Evolutionary conservation across 2,113 vertebrate genomes (phyloP), one percentile per base, ranked within the genome.

Genomic region (Lota lota): DNA sequence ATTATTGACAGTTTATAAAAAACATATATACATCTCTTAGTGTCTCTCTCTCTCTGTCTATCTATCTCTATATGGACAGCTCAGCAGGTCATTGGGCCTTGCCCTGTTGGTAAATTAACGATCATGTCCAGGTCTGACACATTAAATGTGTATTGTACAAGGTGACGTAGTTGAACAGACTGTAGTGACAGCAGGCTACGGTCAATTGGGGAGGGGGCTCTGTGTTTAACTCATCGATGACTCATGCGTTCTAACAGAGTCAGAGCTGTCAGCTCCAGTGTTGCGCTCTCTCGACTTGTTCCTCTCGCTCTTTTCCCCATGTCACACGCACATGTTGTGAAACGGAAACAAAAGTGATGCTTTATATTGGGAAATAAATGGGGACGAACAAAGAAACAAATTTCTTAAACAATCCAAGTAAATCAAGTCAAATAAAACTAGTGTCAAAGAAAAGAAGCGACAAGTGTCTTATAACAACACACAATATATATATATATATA

Each of bases 101-200:
- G 61, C 56, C 67, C 73, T 16, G 19, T 6, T n/a, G 58, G 73
- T 73, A 74, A 74, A 69, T n/a, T 2, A 47, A 47, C 59, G 50
- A 66, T 83, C 60, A 76, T 73, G 75, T 69, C 77, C 73, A 63
- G 12, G 61, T 61, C 56, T 67, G 73, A 76, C 82, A 80, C 61
- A 67, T 61, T 10, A 24, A 28, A 51, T 14, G 21, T 21, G 8
- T 5, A 1, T 69, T 69, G 60, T 22, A 1, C 60, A 33, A 63
- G 16, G 16, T 80, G 76, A 84, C 74, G 75, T 70, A 85, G 18
- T 24, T 47, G 70, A 83, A 79, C 84, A 90, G 75, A 79, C 70
- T 76, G 36, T 58, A 15, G 22, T 15, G 22, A 66, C 51, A 12
- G 15, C 19, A 28, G 40, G 11, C 40, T 47, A 1, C 7, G 64